A percentile compares a stretch with the other conserved stretches of the same genome.
Conservation (phyloP, 2,888 invertebrate species). For the Rhimphoctona megacephalus region DNA sequence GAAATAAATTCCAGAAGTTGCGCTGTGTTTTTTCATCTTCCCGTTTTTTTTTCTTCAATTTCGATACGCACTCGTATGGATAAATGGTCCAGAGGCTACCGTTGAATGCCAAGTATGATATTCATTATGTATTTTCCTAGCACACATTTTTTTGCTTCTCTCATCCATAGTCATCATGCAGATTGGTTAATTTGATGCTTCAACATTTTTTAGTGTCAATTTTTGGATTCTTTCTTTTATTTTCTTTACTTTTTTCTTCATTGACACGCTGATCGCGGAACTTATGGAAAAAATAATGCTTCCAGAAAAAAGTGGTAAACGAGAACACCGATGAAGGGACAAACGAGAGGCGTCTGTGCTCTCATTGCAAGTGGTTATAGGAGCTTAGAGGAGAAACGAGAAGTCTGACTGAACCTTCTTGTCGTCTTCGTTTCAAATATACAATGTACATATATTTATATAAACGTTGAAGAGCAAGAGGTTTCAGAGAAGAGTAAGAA, state of each 20-base stretch:
- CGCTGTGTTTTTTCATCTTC: slow-evolving; percentile 21
- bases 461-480: neutral
- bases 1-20: slow-evolving; percentile 64
- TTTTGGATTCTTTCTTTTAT: slow-evolving; percentile 20
- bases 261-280: neutral
- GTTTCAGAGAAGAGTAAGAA: slow-evolving; percentile 8
- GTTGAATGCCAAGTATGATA: slow-evolving; percentile 63
- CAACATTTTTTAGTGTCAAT: slow-evolving; percentile 16
- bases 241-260: slow-evolving; percentile 21
- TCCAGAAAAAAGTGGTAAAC: slow-evolving; percentile 35
- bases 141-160: slow-evolving; percentile 8
- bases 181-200: slow-evolving; percentile 53
- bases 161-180: slow-evolving; percentile 17
- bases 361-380: slow-evolving; percentile 53
- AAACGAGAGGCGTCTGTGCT: slow-evolving; percentile 51
- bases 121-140: slow-evolving; percentile 64
- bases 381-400: slow-evolving; percentile 58
- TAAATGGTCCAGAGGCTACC: slow-evolving; percentile 40
- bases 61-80: neutral
- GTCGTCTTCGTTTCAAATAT: slow-evolving; percentile 3
- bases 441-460: neutral
- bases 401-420: slow-evolving; percentile 34
- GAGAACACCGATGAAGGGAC: slow-evolving; percentile 65
- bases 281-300: slow-evolving; percentile 19
- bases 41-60: slow-evolving; percentile 22